phyloP scores from a whole-genome alignment of 2,113 vertebrate species.

The Regulus satrapa region DNA sequence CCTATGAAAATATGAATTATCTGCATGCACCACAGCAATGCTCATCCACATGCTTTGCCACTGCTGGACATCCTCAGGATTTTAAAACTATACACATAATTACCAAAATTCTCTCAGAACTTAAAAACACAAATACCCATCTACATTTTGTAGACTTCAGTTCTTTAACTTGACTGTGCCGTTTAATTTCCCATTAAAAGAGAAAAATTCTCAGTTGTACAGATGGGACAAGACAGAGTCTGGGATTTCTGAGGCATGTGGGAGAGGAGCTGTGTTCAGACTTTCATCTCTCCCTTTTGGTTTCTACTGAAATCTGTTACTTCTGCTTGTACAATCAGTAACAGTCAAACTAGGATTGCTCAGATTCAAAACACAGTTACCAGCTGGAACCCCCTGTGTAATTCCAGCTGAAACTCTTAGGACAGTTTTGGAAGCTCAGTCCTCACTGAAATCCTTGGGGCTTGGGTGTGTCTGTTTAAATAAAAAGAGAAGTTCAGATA shows the following conservation, averaged over 20 bases:
- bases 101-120: neutral
- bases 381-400: neutral
- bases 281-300: neutral
- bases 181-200: neutral
- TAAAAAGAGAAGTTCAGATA: neutral
- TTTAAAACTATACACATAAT: neutral
- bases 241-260: fast-evolving
- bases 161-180: neutral
- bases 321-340: neutral
- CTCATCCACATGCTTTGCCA: neutral
- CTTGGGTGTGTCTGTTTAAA: neutral
- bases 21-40: neutral
- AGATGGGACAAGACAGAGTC: neutral
- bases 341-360: neutral
- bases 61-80: neutral
- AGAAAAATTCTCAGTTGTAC: neutral
- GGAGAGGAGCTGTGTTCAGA: neutral
- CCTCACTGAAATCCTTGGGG: neutral
- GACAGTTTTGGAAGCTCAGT: neutral
- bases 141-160: neutral
- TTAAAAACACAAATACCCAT: neutral
- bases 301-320: neutral
- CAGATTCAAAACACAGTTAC: neutral
- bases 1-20: slow-evolving; percentile 41
- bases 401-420: neutral